These are phyloP conservation scores for Cyprinella venusta DNA, from an alignment of 2,797 vertebrate species.

Conservation along the genomic window DNA sequence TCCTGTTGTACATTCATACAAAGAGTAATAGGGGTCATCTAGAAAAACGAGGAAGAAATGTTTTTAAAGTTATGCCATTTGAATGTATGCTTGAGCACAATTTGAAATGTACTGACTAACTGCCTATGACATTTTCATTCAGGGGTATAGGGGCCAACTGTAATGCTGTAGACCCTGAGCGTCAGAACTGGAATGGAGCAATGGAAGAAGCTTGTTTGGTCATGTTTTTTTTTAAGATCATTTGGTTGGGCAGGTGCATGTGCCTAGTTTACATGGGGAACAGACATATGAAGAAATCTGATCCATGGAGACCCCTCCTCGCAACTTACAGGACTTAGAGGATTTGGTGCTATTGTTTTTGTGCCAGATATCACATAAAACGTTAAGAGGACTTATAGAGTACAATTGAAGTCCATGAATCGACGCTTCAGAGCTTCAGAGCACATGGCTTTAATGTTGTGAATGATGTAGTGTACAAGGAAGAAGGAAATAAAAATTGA, in stretches of 20 bases:
- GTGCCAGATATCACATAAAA: background rate
- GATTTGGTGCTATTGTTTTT: background rate
- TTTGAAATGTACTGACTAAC: background rate
- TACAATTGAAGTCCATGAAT: background rate
- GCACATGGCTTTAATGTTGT: background rate
- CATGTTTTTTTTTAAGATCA: too few relatives aligned
- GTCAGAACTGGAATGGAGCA: too few relatives aligned
- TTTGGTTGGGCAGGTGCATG: too few relatives aligned
- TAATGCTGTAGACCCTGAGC: too few relatives aligned
- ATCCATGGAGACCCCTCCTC: background rate
- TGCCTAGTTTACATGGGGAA: background rate
- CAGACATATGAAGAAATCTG: background rate
- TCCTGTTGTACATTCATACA: background rate
- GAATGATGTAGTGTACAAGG: background rate
- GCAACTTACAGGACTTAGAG: background rate
- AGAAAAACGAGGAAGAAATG: background rate
- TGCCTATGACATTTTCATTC: background rate
- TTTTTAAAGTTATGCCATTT: background rate
- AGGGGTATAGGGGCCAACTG: too few relatives aligned
- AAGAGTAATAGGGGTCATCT: background rate
- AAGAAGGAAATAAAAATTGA: slow-evolving; percentile 1
- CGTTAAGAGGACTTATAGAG: background rate
- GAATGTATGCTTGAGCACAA: background rate
- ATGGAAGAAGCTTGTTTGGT: too few relatives aligned
- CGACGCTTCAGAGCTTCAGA: background rate